Percentiles rank a stretch among this genome's conserved stretches.
phyloP scores from a whole-genome alignment of 2,888 invertebrate species.

The Eilema depressum region DNA sequence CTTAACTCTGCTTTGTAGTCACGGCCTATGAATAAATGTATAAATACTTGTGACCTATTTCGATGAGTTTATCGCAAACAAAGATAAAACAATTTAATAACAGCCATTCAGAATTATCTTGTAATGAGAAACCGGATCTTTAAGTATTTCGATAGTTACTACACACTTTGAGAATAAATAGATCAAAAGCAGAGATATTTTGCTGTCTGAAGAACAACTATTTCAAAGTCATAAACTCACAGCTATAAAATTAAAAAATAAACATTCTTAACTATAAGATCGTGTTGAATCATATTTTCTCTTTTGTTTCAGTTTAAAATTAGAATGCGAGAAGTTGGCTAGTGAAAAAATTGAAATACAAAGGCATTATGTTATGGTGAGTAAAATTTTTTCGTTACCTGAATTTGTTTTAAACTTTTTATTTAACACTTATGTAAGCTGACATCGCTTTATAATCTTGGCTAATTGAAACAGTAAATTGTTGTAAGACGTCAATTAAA shows the following conservation, averaged over 20 bases:
- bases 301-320: conserved; percentile 90
- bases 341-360: conserved; percentile 96
- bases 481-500: background rate
- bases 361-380: conserved; percentile 96
- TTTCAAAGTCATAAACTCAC: conserved; percentile 29
- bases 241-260: conserved; percentile 36
- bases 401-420: background rate
- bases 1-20: conserved; percentile 22
- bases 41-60: conserved; percentile 22
- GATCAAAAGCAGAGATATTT: conserved; percentile 34
- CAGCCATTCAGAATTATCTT: conserved; percentile 7
- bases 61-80: conserved; percentile 21
- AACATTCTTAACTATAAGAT: conserved; percentile 30
- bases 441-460: too few species aligned
- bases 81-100: conserved; percentile 11
- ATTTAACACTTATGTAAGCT: background rate
- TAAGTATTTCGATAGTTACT: conserved; percentile 24
- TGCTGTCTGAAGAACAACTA: conserved; percentile 24
- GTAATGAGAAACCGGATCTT: conserved; percentile 18
- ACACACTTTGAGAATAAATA: conserved; percentile 31
- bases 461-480: conserved; percentile 11
- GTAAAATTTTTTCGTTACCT: conserved; percentile 58
- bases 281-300: conserved; percentile 37
- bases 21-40: conserved; percentile 16
- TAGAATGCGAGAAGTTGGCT: conserved; percentile 96